Conservation (phyloP, 2,888 invertebrate genomes). For the Ennomos erosarius region DNA sequence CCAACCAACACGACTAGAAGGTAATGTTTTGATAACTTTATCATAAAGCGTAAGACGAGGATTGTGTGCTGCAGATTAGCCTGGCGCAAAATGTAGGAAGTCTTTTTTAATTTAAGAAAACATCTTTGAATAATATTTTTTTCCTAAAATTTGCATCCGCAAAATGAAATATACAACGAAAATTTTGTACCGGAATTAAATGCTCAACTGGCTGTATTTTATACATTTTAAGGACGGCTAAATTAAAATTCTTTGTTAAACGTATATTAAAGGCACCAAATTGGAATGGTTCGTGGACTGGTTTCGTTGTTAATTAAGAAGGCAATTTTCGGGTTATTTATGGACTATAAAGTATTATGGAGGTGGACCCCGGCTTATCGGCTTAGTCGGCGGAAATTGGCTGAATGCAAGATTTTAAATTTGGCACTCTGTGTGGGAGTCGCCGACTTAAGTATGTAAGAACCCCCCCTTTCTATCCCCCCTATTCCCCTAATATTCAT, state of each 20-base stretch:
- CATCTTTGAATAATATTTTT: background rate
- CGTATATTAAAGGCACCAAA: conserved; percentile 55
- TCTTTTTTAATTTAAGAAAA: no score
- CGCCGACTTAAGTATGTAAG: conserved; percentile 33
- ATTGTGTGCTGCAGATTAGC: no score
- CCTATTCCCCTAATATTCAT: no score
- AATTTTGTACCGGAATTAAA: conserved; percentile 13
- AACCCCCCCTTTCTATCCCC: no score
- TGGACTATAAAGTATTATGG: conserved; percentile 69
- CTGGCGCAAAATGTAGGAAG: no score
- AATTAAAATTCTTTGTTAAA: conserved; percentile 47
- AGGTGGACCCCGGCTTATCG: conserved; percentile 58
- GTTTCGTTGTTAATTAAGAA: conserved; percentile 77
- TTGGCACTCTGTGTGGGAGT: conserved; percentile 53
- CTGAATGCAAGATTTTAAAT: conserved; percentile 49
- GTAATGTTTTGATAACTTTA: no score
- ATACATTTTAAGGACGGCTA: conserved; percentile 19
- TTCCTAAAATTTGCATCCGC: background rate
- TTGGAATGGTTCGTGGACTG: conserved; percentile 56
- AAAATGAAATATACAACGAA: conserved; percentile 1
- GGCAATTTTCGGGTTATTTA: conserved; percentile 80
- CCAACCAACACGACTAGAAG: no score
- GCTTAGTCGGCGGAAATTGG: conserved; percentile 60
- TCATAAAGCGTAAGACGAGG: no score
- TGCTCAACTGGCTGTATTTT: conserved; percentile 13